A percentile compares a stretch with the other conserved stretches of the same genome.
These are phyloP conservation scores for Dascyllus trimaculatus DNA, from an alignment of 2,113 vertebrate genomes.

Conservation along the genomic window DNA sequence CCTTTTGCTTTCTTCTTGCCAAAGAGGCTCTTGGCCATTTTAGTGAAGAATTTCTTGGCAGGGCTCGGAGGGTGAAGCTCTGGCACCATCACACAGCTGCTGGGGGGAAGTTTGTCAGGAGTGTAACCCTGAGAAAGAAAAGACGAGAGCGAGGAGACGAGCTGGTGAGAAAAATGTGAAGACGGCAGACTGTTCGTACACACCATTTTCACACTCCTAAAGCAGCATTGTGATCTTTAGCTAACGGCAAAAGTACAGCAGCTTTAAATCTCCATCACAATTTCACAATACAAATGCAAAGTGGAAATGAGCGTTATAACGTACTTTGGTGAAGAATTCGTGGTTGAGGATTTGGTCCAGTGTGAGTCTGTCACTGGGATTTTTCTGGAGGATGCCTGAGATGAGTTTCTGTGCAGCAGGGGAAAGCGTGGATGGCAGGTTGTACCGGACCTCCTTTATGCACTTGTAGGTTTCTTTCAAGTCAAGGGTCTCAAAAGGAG, in stretches of 20 bases:
- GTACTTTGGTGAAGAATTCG: constrained; percentile 96
- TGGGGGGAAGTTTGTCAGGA: constrained; percentile 93
- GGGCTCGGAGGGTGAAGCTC: constrained; percentile 94
- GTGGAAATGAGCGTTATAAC: background rate
- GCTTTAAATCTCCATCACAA: background rate
- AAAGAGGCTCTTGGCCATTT: constrained; percentile 97
- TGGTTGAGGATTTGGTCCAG: constrained; percentile 96
- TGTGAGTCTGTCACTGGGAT: constrained; percentile 90
- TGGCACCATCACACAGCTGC: constrained; percentile 93
- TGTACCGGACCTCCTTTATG: constrained; percentile 96
- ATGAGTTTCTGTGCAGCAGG: constrained; percentile 92
- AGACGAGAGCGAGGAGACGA: background rate
- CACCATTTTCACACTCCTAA: too few species aligned
- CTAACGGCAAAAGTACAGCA: background rate
- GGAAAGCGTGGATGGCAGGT: constrained; percentile 90
- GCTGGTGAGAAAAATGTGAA: background rate
- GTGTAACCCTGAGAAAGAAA: constrained; percentile 89
- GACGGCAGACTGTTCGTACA: background rate
- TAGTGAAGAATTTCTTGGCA: constrained; percentile 94
- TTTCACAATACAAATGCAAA: background rate
- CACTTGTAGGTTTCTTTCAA: constrained; percentile 98
- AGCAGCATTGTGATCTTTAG: background rate
- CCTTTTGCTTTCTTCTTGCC: constrained; percentile 93
- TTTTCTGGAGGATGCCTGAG: constrained; percentile 89
- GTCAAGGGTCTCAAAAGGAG: constrained; percentile 97